Percentiles rank a stretch among this genome's conserved stretches.
These are phyloP conservation scores for Hydrochoerus hydrochaeris DNA, from an alignment of 2,113 vertebrate genomes.

Conservation along the genomic window DNA sequence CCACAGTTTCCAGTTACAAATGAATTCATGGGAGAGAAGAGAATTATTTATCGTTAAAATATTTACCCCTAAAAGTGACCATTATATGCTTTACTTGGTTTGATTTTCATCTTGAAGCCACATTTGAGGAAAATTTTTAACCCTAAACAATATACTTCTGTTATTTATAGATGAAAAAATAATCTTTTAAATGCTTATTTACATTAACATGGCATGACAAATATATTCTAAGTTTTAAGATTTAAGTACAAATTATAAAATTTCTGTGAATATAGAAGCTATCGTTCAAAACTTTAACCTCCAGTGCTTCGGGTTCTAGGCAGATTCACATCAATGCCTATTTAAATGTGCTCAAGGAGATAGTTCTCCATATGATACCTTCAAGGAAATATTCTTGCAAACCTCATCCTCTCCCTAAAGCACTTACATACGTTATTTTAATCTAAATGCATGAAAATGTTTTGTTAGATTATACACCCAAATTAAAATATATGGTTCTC, in stretches of 20 bases:
- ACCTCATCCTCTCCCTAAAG: not conserved
- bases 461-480: not conserved
- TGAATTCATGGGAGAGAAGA: conserved; percentile 40
- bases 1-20: not conserved
- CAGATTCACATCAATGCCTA: not conserved
- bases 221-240: not conserved
- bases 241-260: not conserved
- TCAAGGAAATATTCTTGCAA: not conserved
- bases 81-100: not conserved
- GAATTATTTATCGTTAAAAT: not conserved
- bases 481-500: not conserved
- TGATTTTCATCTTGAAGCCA: not conserved
- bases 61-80: not conserved
- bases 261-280: not conserved
- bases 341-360: not conserved
- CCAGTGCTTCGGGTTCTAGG: not conserved
- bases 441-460: not conserved
- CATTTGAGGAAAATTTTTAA: not conserved
- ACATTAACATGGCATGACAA: not conserved
- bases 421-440: not conserved
- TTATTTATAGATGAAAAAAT: not conserved
- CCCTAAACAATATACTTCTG: not conserved
- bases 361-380: not conserved
- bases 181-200: not conserved
- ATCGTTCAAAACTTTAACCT: not conserved